Percentiles rank a stretch among this genome's conserved stretches.
Conservation (phyloP, 2,888 invertebrate genomes). For the Pinctada fucata region DNA sequence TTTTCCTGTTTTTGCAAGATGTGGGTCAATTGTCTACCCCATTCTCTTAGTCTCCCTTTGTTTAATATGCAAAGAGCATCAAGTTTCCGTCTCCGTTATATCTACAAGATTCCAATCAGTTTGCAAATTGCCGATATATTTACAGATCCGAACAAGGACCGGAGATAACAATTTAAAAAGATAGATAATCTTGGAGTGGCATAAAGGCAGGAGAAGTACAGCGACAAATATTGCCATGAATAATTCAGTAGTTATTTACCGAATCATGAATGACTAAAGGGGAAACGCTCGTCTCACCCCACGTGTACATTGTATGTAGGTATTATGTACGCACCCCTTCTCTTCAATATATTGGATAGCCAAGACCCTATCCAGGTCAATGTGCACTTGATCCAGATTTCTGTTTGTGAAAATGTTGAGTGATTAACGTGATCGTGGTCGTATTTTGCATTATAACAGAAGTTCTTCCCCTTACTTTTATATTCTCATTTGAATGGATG, state of each 20-base stretch:
- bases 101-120: neutral
- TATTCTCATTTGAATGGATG: too few species aligned
- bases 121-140: neutral
- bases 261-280: neutral
- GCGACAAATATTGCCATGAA: neutral
- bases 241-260: constrained; percentile 1
- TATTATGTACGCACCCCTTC: too few species aligned
- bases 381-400: too few species aligned
- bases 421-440: too few species aligned
- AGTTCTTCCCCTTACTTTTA: too few species aligned
- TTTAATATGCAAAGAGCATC: neutral
- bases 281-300: neutral
- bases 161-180: neutral
- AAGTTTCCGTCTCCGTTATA: neutral
- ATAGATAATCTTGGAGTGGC: neutral
- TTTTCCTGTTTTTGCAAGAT: too few species aligned
- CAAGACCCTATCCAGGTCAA: too few species aligned
- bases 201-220: neutral
- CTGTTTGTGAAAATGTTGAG: too few species aligned
- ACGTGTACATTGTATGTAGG: neutral
- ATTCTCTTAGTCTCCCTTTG: too few species aligned
- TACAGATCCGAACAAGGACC: neutral
- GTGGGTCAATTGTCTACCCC: too few species aligned
- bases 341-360: too few species aligned
- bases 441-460: too few species aligned